Base-by-base conservation (phyloP, 2,888 invertebrate species). In the Cosmia pyralina region DNA sequence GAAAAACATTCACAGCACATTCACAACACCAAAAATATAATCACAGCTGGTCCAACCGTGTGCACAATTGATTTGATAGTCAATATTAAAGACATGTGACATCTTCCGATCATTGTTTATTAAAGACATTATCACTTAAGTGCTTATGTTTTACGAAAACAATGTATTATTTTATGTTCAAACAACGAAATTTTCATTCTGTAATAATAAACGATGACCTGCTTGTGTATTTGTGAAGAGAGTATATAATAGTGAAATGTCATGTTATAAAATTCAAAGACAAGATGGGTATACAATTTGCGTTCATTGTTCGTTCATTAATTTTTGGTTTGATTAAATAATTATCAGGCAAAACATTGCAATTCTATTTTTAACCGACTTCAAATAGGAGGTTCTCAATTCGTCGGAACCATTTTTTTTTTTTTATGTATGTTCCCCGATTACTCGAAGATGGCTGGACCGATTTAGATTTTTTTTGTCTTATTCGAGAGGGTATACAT, bases 91-190 rank as follows among this genome's bases (percentile, higher is more conserved):
- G n/a, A 75, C 70, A 67, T 50, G 76, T 67, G 67, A 70, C 52
- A 64, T 70, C 58, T 50, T 22, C 4, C 46, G 63, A 76, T 63
- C 70, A 55, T 60, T 79, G 71, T 77, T 81, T 67, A 52, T 17
- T 22, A n/a, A 55, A 69, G 22, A 34, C 4, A 50, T 81, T 79
- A 70, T 11, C 70, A n/a, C 64, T n/a, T 6, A 19, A n/a, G 28
- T 81, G 79, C 70, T 76, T 19, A 81, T 44, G 5, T 13, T 67
- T 81, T 70, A 73, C 17, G 53, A 67, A 66, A 63, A 76, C 60
- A 72, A 59, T 50, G 41, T 53, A 34, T 22, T 17, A 41, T 38
- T 62, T 62, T 52, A 34, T 70, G 48, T 53, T 53, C 52, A 76
- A 77, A 78, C 50, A 77, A 44, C 7, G 4, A 48, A 0, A 34